Conservation (phyloP, 2,888 invertebrate genomes). For the Leptopilina syphax region DNA sequence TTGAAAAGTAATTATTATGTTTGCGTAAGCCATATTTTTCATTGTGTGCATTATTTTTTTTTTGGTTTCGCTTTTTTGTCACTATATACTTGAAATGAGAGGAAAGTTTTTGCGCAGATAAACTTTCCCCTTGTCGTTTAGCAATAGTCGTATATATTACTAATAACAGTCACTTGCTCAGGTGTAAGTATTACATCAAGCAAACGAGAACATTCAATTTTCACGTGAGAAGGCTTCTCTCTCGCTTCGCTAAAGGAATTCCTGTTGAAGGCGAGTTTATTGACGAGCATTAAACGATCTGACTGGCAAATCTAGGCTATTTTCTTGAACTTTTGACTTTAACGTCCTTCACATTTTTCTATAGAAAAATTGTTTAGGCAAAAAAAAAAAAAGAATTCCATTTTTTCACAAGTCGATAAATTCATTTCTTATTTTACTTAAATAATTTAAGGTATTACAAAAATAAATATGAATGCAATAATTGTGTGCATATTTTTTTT, state of each 20-base stretch:
- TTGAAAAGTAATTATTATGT: too few species aligned
- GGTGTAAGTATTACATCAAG: conserved; percentile 27
- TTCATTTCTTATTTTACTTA: too few species aligned
- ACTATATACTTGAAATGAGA: not conserved
- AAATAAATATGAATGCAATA: too few species aligned
- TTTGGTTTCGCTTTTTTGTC: not conserved
- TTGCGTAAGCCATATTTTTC: not conserved
- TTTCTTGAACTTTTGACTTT: conserved; percentile 12
- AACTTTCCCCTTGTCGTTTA: not conserved
- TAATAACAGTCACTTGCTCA: not conserved
- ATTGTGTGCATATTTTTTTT: too few species aligned
- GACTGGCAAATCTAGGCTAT: conserved; percentile 20
- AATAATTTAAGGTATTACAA: too few species aligned
- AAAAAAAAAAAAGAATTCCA: too few species aligned
- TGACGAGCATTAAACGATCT: conserved; percentile 32
- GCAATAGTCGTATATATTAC: conserved; percentile 16
- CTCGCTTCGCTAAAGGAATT: conserved; percentile 17
- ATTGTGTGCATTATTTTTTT: not conserved
- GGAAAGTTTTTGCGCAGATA: conserved; percentile 23
- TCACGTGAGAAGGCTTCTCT: conserved; percentile 33
- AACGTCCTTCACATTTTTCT: not conserved
- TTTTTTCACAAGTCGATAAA: too few species aligned
- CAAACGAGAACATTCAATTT: conserved; percentile 36
- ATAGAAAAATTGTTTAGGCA: not conserved
- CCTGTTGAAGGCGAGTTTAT: conserved; percentile 30